Evolutionary conservation across 2,888 invertebrate species (phyloP).

Genomic region (Cancer borealis): DNA sequence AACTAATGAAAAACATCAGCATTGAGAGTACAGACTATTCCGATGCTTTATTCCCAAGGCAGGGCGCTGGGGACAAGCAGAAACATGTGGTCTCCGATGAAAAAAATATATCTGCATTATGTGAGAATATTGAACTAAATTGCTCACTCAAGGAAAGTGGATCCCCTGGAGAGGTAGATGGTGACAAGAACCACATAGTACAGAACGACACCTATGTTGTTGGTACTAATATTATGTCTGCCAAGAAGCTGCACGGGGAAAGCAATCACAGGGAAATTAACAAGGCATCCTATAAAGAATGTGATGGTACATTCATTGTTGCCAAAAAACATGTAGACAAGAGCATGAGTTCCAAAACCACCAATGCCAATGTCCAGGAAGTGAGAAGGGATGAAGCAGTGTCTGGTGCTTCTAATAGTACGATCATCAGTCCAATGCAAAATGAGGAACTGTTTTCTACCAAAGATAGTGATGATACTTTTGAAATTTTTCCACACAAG

Average conservation of each 20-base stretch:
- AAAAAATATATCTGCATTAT: background rate
- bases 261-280: background rate
- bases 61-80: background rate
- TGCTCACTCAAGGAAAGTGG: background rate
- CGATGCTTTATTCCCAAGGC: background rate
- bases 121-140: background rate
- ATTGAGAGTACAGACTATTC: background rate
- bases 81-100: background rate
- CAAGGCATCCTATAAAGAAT: background rate
- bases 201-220: background rate
- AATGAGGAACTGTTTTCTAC: background rate
- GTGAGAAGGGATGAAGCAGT: background rate
- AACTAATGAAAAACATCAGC: background rate
- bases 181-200: background rate
- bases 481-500: background rate
- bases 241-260: background rate
- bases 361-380: background rate
- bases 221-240: background rate
- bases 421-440: background rate
- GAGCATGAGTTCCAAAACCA: background rate
- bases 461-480: background rate
- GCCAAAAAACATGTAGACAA: background rate
- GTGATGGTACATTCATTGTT: background rate
- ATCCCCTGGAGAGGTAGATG: background rate
- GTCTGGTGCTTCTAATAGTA: background rate